Base-by-base conservation (phyloP, 2,888 invertebrate species). In the Stictocephala bisonia region DNA sequence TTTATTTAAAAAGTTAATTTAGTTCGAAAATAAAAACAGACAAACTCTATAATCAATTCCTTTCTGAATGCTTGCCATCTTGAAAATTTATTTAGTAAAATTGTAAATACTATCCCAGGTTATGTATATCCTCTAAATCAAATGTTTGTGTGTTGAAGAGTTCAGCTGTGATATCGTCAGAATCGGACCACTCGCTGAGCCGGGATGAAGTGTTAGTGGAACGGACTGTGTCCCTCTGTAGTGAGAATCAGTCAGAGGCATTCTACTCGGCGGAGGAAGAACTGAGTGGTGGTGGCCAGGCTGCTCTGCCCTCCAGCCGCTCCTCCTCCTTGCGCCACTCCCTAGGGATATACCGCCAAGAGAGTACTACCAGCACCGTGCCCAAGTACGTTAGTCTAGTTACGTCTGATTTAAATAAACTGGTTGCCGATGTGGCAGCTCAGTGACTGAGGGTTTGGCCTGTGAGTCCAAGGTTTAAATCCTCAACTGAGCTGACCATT, bases 191-290 rank as follows among this genome's bases (percentile, higher is more conserved):
- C 67, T 78, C 78, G 3, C 64, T 79, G 18, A 69, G 53, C 9
- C 13, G 35, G 6, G 22, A 77, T 27, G 78, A 78, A n/a, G 76
- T 77, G 69, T 20, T 78, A 83, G 91, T 91, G 0, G 93, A 94
- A 83, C 86, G 95, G 79, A 94, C 95, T 0, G 91, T 93, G 81
- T 95, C 95, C 0, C 90, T 95, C 82, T 93, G 93, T 0, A 94
- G 94, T 74, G 95, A 95, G 83, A 95, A 95, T 83, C 94, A 93
- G 80, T 94, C 94, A 0, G 96, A 96, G 84, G 92, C 93, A 67
- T 97, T 96, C 84, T 96, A 94, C 83, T 96, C 96, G 0, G 96
- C 96, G 0, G 96, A 96, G 81, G 96, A 97, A 84, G 96, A 96
- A 79, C 88, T 92, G 80, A 86, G 87, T 79, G 82, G 76, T 20